Conservation (phyloP, 2,113 vertebrate species). For the Condylura cristata region DNA sequence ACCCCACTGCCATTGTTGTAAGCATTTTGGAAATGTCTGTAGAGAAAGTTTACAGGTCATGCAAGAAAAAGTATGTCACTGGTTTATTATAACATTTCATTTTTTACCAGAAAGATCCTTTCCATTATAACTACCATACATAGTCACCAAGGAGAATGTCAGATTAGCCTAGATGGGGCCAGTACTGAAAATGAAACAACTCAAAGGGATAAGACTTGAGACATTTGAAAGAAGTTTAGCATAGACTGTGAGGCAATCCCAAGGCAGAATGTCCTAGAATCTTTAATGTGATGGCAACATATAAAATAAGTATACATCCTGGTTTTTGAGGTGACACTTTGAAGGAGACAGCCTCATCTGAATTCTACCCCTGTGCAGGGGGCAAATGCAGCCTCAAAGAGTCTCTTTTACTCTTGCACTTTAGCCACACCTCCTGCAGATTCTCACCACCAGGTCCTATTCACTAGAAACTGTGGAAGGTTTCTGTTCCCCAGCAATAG, state of each 20-base stretch:
- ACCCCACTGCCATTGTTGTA: neutral
- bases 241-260: neutral
- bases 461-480: neutral
- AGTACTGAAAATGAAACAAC: neutral
- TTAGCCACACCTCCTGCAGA: neutral
- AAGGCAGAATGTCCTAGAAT: neutral
- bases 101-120: slow-evolving; percentile 10
- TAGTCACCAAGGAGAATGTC: neutral
- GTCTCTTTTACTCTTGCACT: neutral
- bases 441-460: neutral
- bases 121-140: neutral
- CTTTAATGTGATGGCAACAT: neutral
- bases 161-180: neutral
- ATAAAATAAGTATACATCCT: neutral
- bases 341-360: neutral
- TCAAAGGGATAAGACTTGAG: neutral
- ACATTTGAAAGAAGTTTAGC: neutral
- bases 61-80: neutral
- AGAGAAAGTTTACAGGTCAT: neutral
- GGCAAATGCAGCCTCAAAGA: neutral
- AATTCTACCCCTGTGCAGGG: neutral
- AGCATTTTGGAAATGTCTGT: neutral
- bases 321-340: neutral
- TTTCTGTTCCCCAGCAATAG: neutral
- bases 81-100: neutral